Conservation (phyloP, 2,113 vertebrate species). For the Tenrec ecaudatus region DNA sequence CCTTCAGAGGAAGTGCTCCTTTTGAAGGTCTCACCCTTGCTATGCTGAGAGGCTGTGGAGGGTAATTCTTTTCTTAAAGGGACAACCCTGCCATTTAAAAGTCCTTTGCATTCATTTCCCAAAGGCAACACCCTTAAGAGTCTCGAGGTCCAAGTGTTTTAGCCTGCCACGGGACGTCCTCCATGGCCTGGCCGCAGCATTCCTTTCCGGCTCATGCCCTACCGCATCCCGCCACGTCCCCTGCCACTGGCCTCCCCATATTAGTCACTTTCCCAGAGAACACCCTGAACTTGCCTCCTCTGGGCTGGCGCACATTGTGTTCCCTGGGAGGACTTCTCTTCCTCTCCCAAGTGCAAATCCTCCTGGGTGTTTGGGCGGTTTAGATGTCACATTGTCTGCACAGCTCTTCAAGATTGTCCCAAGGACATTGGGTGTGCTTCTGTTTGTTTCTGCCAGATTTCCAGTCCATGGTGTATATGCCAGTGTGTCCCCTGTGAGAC, state of each 20-base stretch:
- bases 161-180: neutral
- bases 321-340: neutral
- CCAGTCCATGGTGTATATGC: neutral
- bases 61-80: neutral
- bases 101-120: neutral
- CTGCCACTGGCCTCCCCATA: slow-evolving; percentile 6
- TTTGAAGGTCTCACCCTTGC: neutral
- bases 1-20: neutral
- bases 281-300: slow-evolving; percentile 38
- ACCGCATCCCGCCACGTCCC: neutral
- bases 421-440: no score
- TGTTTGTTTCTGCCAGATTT: neutral
- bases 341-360: neutral
- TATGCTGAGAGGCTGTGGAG: neutral
- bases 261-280: slow-evolving; percentile 68
- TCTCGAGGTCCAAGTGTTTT: neutral
- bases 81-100: neutral
- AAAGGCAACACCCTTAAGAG: neutral
- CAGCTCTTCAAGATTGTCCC: neutral
- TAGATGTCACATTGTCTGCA: neutral
- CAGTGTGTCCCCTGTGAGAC: neutral
- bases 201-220: neutral
- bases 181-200: neutral
- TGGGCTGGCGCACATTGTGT: neutral
- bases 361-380: slow-evolving; percentile 57